Evolutionary conservation across 2,113 vertebrate genomes (phyloP), one percentile per base, ranked within the genome.

Genomic region (Callospermophilus lateralis): DNA sequence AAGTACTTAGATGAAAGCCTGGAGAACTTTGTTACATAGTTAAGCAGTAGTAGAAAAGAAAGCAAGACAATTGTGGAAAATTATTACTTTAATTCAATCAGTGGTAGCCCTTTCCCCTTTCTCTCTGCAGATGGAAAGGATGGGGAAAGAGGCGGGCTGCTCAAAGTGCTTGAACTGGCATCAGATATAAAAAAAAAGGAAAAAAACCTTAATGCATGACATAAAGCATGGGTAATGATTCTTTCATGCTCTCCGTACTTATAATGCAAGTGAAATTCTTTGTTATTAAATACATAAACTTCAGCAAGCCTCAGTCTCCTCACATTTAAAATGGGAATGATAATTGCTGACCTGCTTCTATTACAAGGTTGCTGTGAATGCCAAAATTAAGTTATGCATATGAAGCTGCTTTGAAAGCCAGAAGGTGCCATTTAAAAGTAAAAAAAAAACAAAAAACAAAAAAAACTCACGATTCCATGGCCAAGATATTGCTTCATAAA

Each of bases 51-150:
- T 70, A 63, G 88, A 84, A n/a, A 87, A 80, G 39, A 86, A 24
- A 83, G 17, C 7, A n/a, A 84, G 86, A 65, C 74, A 83, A 39
- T 26, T 37, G 34, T 84, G 92, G 83, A 16, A 79, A 96, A 89
- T 94, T 78, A 80, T 92, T 51, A 26, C 83, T 97, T 93, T 91
- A 84, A 84, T 91, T 93, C 86, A 30, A 30, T 89, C 93, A 72
- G 6, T 9, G 17, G 39, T 37, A 22, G 76, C 51, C 79, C 24
- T 95, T 39, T 26, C 63, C 30, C 68, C 94, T 81, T 86, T 55
- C 70, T 74, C 81, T 79, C 30, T 17, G 61, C 78, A 92, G 76
- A 67, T 84, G 30, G 68, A 67, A 72, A 83, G 53, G 53, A 48
- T 32, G 34, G n/a, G 74, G 85, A 94, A 68, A 89, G 93, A 95